Evolutionary conservation across 2,797 vertebrate genomes (phyloP).

Genomic region (Sebastes matsubarae): DNA sequence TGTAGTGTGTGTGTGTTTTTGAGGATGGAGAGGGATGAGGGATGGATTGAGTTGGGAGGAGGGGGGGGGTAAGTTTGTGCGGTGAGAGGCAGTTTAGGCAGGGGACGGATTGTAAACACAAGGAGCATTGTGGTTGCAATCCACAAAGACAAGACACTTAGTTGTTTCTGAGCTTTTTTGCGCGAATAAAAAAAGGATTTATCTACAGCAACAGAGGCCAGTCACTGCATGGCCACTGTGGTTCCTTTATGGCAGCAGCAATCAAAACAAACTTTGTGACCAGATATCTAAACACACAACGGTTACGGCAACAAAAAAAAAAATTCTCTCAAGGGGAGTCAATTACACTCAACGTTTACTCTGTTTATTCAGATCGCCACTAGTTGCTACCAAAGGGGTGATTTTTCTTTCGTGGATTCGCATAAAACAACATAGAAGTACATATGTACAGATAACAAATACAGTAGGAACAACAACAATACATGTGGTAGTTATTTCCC

Average conservation of each 20-base stretch:
- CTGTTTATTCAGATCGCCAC: conserved; percentile 65
- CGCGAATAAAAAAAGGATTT: conserved; percentile 57
- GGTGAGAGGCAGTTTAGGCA: conserved; percentile 60
- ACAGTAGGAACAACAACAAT: conserved; percentile 54
- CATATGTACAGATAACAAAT: conserved; percentile 59
- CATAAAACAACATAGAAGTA: conserved; percentile 66
- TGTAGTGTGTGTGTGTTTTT: conserved; percentile 52
- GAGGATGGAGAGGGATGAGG: conserved; percentile 54
- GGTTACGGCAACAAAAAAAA: conserved; percentile 39
- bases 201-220: conserved; percentile 62
- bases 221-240: conserved; percentile 68
- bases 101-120: conserved; percentile 65
- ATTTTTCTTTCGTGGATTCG: conserved; percentile 42
- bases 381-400: conserved; percentile 58
- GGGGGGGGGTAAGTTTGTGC: conserved; percentile 41
- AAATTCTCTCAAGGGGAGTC: conserved; percentile 51
- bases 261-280: conserved; percentile 79
- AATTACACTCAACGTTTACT: conserved; percentile 63
- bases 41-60: conserved; percentile 55
- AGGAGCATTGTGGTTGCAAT: conserved; percentile 64
- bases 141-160: conserved; percentile 68
- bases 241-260: conserved; percentile 68
- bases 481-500: conserved; percentile 50
- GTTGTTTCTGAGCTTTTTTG: conserved; percentile 65
- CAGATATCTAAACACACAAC: conserved; percentile 76